phyloP scores from a whole-genome alignment of 2,797 vertebrate species.

The Pristis pectinata region DNA sequence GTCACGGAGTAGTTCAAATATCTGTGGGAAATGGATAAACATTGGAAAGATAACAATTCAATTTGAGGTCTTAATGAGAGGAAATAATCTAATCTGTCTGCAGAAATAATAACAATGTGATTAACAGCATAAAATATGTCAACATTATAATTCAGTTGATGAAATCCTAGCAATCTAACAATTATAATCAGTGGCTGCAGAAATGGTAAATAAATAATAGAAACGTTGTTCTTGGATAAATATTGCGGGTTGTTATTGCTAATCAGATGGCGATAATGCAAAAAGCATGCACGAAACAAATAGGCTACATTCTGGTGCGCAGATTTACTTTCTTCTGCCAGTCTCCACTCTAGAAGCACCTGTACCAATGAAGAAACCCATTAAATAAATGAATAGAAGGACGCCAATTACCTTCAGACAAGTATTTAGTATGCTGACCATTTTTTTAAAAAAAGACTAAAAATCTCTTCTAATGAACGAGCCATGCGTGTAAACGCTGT shows the following conservation, averaged over 20 bases:
- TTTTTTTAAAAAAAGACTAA: background rate
- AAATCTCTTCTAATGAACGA: background rate
- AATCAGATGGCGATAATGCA: background rate
- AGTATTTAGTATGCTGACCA: background rate
- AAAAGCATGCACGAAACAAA: background rate
- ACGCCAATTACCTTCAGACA: background rate
- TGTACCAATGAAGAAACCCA: background rate
- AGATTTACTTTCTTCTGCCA: background rate
- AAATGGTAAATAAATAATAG: constrained; percentile 20
- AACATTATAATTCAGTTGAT: constrained; percentile 26
- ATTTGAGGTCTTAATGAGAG: constrained; percentile 22
- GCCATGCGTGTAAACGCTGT: background rate
- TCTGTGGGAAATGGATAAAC: constrained; percentile 10
- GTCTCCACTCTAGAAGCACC: background rate
- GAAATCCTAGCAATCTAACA: constrained; percentile 19
- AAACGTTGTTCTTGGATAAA: background rate
- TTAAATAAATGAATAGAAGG: background rate
- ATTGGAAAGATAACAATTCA: background rate
- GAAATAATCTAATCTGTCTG: background rate
- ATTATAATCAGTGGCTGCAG: constrained; percentile 21
- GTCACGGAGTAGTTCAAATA: background rate
- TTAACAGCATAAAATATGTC: constrained; percentile 15
- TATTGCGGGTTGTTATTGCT: constrained; percentile 9
- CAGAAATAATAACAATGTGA: constrained; percentile 24
- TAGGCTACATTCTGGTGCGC: background rate